A percentile compares a stretch with the other conserved stretches of the same genome.
phyloP scores from a whole-genome alignment of 2,113 vertebrate species.

The Pachypanchax playfairii region DNA sequence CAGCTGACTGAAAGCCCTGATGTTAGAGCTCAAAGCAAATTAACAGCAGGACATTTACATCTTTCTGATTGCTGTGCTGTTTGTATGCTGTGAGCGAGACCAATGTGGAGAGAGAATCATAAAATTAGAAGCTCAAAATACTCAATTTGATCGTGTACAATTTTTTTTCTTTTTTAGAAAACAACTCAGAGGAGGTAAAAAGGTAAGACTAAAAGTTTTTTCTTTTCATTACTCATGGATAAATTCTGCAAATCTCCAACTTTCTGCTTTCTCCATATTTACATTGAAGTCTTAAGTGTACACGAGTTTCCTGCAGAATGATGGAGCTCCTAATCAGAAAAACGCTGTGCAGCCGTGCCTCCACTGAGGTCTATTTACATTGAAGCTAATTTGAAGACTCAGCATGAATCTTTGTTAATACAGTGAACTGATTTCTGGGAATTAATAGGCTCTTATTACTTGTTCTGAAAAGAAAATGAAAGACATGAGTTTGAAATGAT shows the following conservation, averaged over 20 bases:
- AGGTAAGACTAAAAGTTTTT: conserved; percentile 75
- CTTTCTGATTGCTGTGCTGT: conserved; percentile 29
- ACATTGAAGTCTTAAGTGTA: not conserved
- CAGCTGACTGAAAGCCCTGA: conserved; percentile 44
- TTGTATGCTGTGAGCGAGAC: conserved; percentile 14
- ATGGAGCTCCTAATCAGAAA: no score
- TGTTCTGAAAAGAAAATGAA: conserved; percentile 44
- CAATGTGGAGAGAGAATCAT: conserved; percentile 29
- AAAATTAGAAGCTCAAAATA: conserved; percentile 34
- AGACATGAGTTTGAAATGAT: conserved; percentile 38
- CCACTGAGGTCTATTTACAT: conserved; percentile 16
- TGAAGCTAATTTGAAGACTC: conserved; percentile 21
- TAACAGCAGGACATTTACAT: conserved; percentile 49
- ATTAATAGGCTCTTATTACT: conserved; percentile 36
- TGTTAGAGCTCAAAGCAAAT: conserved; percentile 50
- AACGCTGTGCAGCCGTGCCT: no score
- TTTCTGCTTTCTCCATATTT: no score
- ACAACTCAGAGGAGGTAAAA: conserved; percentile 66
- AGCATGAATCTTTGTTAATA: conserved; percentile 31
- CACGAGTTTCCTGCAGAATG: not conserved
- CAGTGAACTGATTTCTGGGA: conserved; percentile 17
- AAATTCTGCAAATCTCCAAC: no score
- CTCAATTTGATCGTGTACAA: conserved; percentile 8
- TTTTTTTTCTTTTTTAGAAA: conserved; percentile 68
- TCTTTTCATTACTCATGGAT: no score